phyloP scores from a whole-genome alignment of 2,797 vertebrate genomes.

The Gymnodraco acuticeps region DNA sequence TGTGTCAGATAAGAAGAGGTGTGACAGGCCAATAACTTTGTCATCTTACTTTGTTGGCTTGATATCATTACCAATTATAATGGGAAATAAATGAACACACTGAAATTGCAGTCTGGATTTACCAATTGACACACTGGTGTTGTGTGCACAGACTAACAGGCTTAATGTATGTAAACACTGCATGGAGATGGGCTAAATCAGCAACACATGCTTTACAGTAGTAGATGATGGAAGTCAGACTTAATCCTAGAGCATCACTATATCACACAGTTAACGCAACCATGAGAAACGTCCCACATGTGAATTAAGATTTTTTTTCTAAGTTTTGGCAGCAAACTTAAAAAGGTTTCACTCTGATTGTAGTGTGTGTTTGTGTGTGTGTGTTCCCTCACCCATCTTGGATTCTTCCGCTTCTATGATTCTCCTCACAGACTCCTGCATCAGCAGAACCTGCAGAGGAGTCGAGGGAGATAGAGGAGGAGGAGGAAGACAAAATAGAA shows the following conservation, averaged over 20 bases:
- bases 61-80: slow-evolving; percentile 28
- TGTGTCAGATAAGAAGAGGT: neutral
- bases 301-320: slow-evolving; percentile 49
- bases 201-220: slow-evolving; percentile 34
- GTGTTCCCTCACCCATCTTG: slow-evolving; percentile 91
- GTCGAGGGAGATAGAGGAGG: slow-evolving; percentile 44
- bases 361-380: slow-evolving; percentile 6
- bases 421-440: slow-evolving; percentile 98
- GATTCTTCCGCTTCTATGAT: slow-evolving; percentile 97
- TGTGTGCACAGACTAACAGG: slow-evolving; percentile 17
- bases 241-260: slow-evolving; percentile 26
- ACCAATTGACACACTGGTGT: slow-evolving; percentile 15
- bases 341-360: slow-evolving; percentile 34
- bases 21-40: neutral
- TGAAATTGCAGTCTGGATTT: slow-evolving; percentile 31
- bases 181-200: slow-evolving; percentile 28
- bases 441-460: slow-evolving; percentile 91
- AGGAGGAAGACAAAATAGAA: slow-evolving; percentile 36
- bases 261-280: slow-evolving; percentile 29
- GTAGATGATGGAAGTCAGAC: slow-evolving; percentile 40
- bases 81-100: slow-evolving; percentile 31
- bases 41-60: neutral
- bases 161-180: slow-evolving; percentile 35
- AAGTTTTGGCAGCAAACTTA: slow-evolving; percentile 51
- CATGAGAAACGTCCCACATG: slow-evolving; percentile 30